Evolutionary conservation across 2,888 invertebrate species (phyloP).

Genomic region (Pheosia tremula): DNA sequence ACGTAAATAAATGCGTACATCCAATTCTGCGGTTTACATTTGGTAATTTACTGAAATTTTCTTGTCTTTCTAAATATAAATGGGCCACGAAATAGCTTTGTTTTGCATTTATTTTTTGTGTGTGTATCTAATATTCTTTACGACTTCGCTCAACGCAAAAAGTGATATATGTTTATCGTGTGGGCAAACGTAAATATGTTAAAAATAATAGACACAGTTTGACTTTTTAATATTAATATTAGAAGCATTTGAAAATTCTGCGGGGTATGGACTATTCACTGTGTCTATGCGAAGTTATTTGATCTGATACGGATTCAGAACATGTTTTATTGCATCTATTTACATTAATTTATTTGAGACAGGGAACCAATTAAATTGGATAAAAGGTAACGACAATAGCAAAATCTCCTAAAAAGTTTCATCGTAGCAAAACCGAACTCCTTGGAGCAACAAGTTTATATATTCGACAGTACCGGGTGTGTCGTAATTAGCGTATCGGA

Average conservation of each 20-base stretch:
- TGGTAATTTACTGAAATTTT: neutral
- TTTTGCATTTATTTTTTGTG: neutral
- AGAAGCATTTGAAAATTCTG: too few relatives aligned
- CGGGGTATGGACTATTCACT: too few relatives aligned
- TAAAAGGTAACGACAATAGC: neutral
- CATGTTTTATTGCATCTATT: too few relatives aligned
- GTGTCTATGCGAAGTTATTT: too few relatives aligned
- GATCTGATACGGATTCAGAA: too few relatives aligned
- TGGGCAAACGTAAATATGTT: neutral
- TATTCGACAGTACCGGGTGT: conserved; percentile 5
- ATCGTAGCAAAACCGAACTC: neutral
- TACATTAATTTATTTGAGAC: too few relatives aligned
- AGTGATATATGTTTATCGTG: neutral
- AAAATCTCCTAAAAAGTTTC: neutral
- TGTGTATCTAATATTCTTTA: neutral
- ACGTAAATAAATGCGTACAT: neutral
- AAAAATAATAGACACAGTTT: too few relatives aligned
- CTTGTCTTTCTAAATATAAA: neutral
- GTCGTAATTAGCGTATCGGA: conserved; percentile 17
- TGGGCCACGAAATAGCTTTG: neutral
- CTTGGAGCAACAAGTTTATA: conserved; percentile 2
- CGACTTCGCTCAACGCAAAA: neutral
- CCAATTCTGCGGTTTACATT: neutral
- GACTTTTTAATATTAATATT: too few relatives aligned
- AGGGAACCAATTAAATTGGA: too few relatives aligned